phyloP scores from a whole-genome alignment of 2,888 invertebrate species.

The Cactoblastis cactorum region DNA sequence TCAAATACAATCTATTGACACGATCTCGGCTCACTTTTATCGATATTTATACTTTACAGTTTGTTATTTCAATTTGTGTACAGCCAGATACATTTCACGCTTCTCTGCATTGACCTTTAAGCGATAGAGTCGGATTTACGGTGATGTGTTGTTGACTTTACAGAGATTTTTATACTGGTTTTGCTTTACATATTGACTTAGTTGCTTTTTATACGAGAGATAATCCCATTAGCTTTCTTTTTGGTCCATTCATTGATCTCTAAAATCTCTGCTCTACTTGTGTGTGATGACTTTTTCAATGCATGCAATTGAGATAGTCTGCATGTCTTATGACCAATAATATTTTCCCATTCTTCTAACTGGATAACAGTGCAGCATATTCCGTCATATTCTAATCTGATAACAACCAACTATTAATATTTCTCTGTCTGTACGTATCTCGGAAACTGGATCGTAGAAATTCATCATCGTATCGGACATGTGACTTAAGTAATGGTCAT shows the following conservation, averaged over 20 bases:
- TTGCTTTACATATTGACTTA: no score
- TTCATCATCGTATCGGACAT: constrained; percentile 10
- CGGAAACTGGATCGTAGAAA: constrained; percentile 12
- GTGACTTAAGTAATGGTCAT: constrained; percentile 10
- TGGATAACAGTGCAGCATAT: not conserved
- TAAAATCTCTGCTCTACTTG: no score
- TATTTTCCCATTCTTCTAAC: not conserved
- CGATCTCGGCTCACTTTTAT: constrained; percentile 5
- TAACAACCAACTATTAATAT: constrained; percentile 7
- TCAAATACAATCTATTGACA: constrained; percentile 17
- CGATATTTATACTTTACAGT: not conserved
- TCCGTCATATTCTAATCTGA: not conserved
- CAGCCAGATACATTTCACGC: no score
- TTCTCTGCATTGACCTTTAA: no score
- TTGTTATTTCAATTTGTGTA: constrained; percentile 4
- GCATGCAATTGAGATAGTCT: no score
- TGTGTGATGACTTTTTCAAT: no score
- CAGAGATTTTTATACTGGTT: no score
- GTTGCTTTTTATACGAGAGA: no score
- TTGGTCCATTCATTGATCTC: no score
- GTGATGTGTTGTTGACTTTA: no score
- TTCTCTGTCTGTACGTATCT: constrained; percentile 10
- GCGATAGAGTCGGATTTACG: no score
- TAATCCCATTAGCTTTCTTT: no score
- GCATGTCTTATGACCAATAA: not conserved